Conservation (phyloP, 2,888 invertebrate species). For the Cosmia trapezina region DNA sequence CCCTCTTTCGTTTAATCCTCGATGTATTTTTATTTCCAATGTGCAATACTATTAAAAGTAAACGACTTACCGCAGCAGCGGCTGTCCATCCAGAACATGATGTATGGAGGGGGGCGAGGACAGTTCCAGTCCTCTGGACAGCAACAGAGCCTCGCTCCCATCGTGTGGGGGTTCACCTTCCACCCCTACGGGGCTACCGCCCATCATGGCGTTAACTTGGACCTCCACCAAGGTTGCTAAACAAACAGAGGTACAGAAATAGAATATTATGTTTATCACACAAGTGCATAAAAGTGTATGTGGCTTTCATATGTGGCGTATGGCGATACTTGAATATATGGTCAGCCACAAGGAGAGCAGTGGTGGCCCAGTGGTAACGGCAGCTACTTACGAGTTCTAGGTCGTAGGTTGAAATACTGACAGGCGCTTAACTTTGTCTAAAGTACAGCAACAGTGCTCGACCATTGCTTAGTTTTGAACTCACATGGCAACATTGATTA, state of each 20-base stretch:
- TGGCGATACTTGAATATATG: no score
- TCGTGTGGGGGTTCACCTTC: conserved; percentile 73
- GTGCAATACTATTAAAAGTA: not conserved
- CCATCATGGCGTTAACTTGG: conserved; percentile 76
- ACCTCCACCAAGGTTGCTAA: conserved; percentile 82
- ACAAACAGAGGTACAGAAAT: conserved; percentile 11
- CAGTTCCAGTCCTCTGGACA: conserved; percentile 97
- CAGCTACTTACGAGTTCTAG: no score
- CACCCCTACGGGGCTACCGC: conserved; percentile 67
- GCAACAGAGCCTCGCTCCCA: conserved; percentile 92
- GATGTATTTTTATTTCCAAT: conserved; percentile 5
- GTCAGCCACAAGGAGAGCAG: not conserved
- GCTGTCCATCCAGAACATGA: conserved; percentile 96
- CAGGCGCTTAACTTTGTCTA: no score
- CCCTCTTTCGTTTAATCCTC: not conserved
- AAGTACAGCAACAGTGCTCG: not conserved
- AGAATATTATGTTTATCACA: not conserved
- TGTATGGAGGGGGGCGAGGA: conserved; percentile 96
- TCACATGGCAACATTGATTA: conserved; percentile 52
- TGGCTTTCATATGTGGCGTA: not conserved
- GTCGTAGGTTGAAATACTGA: no score
- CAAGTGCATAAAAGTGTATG: not conserved
- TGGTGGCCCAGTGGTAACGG: no score
- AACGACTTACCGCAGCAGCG: conserved; percentile 80
- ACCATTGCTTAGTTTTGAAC: conserved; percentile 14